Base-by-base conservation (phyloP, 2,888 invertebrate genomes). In the Lobophora halterata region DNA sequence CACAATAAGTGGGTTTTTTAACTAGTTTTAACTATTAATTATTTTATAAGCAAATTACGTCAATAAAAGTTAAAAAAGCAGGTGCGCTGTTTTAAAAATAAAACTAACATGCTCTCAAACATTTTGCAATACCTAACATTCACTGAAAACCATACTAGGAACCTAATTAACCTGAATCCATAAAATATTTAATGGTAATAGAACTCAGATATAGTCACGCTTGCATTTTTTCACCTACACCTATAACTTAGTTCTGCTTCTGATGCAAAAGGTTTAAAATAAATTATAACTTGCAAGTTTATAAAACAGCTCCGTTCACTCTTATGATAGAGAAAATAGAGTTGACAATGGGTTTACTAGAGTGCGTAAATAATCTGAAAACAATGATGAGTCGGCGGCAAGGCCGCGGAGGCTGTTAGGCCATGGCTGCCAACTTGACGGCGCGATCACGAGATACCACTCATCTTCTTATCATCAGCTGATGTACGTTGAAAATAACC, bases 391-490 rank as follows among this genome's bases (percentile, higher is more conserved):
- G 64, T 44, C 47, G 39, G 25, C 11, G 19, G 47, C 59, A 61
- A 66, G 69, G 70, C 46, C 68, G 58, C 46, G 66, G 78, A 82
- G 82, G 82, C 81, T 85, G 82, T 69, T 68, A 69, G 46, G 78
- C 73, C 83, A 79, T 58, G 72, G 68, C 70, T 81, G 56, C 85
- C 86, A 87, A 83, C 85, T 53, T 61, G 25, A 57, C 73, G 60
- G 53, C 54, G 52, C 53, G 63, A 80, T 85, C 86, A 86, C 86
- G 86, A 85, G 86, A 81, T 82, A 70, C 54, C 63, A 66, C 72
- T 67, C 79, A 70, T 79, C 79, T 77, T 75, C 72, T 82, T 85
- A 82, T 85, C 79, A 80, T 79, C 82, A 79, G 82, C 79, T 81
- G 81, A 80, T 79, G 67, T 60, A 52, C 56, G 50, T 56, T 52